phyloP scores from a whole-genome alignment of 2,113 vertebrate species.

The Gnathochromis pfefferi region DNA sequence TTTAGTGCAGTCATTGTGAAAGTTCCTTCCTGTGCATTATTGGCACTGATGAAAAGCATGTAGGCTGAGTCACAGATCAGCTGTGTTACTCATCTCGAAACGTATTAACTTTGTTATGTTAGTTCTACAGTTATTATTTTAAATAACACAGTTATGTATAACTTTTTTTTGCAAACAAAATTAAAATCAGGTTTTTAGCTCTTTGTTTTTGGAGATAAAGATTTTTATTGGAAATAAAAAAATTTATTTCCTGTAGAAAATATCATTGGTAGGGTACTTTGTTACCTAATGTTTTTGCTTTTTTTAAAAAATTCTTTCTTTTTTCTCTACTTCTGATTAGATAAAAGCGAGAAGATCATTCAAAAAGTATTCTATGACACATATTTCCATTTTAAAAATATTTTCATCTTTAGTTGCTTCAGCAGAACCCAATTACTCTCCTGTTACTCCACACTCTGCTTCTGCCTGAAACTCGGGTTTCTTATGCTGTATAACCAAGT shows the following conservation, averaged over 20 bases:
- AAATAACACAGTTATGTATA: background rate
- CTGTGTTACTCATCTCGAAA: background rate
- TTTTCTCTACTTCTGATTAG: background rate
- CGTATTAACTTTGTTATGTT: background rate
- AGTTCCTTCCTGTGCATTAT: background rate
- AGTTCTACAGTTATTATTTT: background rate
- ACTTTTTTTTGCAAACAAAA: background rate
- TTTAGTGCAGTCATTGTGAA: background rate
- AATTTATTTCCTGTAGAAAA: background rate
- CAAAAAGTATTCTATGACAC: background rate
- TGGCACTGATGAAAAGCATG: background rate
- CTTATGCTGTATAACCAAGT: background rate
- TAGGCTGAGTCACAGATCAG: background rate
- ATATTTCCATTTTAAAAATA: background rate
- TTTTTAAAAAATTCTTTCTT: background rate
- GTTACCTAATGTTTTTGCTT: background rate
- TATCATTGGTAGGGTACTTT: background rate
- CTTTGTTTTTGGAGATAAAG: background rate
- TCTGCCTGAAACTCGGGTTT: background rate
- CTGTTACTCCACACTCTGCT: background rate
- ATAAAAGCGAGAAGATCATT: background rate
- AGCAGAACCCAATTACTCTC: background rate
- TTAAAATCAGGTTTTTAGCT: background rate
- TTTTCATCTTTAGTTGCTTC: background rate
- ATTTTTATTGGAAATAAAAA: background rate